phyloP scores from a whole-genome alignment of 2,113 vertebrate species.

The Tauraco erythrolophus region DNA sequence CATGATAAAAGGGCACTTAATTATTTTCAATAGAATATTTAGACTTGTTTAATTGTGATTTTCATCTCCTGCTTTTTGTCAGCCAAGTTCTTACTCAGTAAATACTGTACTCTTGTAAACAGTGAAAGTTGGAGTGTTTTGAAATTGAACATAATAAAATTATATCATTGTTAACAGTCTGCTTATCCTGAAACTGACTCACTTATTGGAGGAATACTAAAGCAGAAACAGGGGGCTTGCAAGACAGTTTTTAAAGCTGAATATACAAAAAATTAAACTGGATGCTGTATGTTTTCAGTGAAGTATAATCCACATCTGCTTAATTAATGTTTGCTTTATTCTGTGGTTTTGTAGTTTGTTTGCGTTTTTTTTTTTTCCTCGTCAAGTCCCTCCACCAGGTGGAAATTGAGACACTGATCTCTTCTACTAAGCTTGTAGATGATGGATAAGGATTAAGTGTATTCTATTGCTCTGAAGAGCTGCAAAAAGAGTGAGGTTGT shows the following conservation, averaged over 20 bases:
- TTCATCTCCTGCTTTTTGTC: neutral
- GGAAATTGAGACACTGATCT: neutral
- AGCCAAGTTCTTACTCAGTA: neutral
- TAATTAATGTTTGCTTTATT: neutral
- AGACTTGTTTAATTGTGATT: accelerated
- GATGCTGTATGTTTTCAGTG: neutral
- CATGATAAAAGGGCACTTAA: accelerated
- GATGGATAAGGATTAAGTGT: neutral
- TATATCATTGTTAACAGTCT: accelerated
- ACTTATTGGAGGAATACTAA: neutral
- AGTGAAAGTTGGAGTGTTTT: neutral
- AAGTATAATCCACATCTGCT: neutral
- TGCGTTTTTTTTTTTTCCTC: neutral
- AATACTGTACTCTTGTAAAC: neutral
- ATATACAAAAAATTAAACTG: neutral
- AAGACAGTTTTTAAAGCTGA: neutral
- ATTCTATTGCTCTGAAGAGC: neutral
- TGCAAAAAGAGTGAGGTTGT: neutral
- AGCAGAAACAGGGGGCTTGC: neutral
- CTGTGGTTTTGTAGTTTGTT: neutral
- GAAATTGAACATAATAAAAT: neutral
- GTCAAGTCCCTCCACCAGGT: neutral
- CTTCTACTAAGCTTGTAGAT: neutral
- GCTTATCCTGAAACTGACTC: neutral
- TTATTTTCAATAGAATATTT: accelerated